Base-by-base conservation (phyloP, 2,113 vertebrate species). In the Ancistrus triradiatus region DNA sequence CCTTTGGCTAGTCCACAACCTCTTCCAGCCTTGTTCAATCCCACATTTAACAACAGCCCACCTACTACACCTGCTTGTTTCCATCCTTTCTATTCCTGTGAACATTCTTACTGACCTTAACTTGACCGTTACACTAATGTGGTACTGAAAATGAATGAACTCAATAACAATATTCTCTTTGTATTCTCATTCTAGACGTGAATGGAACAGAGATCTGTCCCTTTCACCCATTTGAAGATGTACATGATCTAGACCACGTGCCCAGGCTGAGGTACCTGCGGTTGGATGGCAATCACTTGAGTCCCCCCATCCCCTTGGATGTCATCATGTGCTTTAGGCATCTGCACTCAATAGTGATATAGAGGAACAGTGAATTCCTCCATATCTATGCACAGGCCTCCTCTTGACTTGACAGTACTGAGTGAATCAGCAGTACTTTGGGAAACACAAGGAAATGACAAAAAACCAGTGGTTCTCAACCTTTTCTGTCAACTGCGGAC, bases 301-400 rank as follows among this genome's bases (percentile, higher is more conserved):
- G 85, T 46, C 93, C 92, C 0, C 95, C 95, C 25, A 89, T 98
- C 58, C 96, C 96, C 0, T 22, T 93, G 80, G 95, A 98, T 67
- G 88, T 98, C 74, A 94, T 97, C 86, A 91, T 95, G 90, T 98
- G 96, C 62, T 98, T 98, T 88, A 91, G 94, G 62, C 90, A 93
- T 73, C 90, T 98, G 57, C 89, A 91, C 49, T 92, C 94, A 0
- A 89, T 98, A 55, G 80, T 95, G 66, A 92, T 95, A 74, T 98
- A 95, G 81, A 70, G 17, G 35, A 11, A 40, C 9, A 21, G 22
- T 49, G 15, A 18, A 38, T 21, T 25, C 2, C 35, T 28, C n/a
- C 15, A 38, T 48, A 33, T 50, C 53, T 18, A 51, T 53, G 59
- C 63, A 72, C 58, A 62, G 40, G 18, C 28, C 37, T 60, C 69